phyloP scores from a whole-genome alignment of 2,888 invertebrate species.

The Brachylomia viminalis region DNA sequence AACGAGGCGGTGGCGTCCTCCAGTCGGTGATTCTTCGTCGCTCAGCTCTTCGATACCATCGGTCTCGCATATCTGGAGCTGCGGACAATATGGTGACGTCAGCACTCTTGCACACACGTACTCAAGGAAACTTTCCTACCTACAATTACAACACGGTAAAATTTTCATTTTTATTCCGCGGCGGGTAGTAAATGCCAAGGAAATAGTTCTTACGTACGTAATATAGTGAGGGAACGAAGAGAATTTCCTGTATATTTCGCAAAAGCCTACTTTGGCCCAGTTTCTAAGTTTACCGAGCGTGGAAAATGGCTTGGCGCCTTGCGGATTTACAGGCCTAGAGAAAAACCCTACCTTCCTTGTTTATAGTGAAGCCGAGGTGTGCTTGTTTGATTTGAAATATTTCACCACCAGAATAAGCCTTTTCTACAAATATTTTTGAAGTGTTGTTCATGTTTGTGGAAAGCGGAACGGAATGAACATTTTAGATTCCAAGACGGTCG shows the following conservation, averaged over 20 bases:
- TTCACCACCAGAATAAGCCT: slow-evolving; percentile 48
- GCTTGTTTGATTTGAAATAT: slow-evolving; percentile 60
- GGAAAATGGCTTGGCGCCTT: slow-evolving; percentile 85
- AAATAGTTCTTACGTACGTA: slow-evolving; percentile 87
- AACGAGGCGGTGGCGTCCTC: slow-evolving; percentile 93
- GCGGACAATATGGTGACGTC: slow-evolving; percentile 51
- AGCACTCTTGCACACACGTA: not conserved
- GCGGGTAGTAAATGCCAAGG: slow-evolving; percentile 77
- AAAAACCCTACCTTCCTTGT: slow-evolving; percentile 71
- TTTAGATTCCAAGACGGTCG: slow-evolving; percentile 30
- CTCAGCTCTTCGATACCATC: slow-evolving; percentile 93
- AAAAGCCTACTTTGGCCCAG: slow-evolving; percentile 89
- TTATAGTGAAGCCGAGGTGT: slow-evolving; percentile 63
- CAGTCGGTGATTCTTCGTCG: slow-evolving; percentile 92
- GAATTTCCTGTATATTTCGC: slow-evolving; percentile 84
- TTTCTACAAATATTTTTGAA: slow-evolving; percentile 41
- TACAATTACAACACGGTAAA: slow-evolving; percentile 69
- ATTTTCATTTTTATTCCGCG: slow-evolving; percentile 82
- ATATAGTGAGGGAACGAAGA: slow-evolving; percentile 80
- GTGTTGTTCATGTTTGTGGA: slow-evolving; percentile 26
- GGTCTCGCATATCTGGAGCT: slow-evolving; percentile 95
- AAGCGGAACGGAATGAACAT: slow-evolving; percentile 35
- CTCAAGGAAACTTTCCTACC: not conserved
- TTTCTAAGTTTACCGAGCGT: slow-evolving; percentile 88
- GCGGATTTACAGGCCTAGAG: slow-evolving; percentile 84